A percentile compares a stretch with the other conserved stretches of the same genome.
Evolutionary conservation across 2,113 vertebrate species (phyloP).

Genomic region (Tricholaema leucomelas): DNA sequence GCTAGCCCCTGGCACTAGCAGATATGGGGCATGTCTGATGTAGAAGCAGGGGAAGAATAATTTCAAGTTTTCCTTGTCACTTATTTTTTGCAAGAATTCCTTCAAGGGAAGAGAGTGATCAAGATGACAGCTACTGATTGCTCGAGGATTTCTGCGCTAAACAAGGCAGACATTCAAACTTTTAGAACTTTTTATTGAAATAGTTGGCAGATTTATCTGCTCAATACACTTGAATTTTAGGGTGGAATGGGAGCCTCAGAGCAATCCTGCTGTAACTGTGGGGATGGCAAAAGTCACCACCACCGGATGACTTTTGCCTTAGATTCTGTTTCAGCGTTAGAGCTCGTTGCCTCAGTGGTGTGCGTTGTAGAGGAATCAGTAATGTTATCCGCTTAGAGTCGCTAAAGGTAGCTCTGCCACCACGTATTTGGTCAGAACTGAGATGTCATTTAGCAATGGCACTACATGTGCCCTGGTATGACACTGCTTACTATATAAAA

Average conservation of each 20-base stretch:
- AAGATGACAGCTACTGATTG: neutral
- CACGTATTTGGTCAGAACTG: neutral
- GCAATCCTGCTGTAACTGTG: neutral
- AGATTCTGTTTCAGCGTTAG: neutral
- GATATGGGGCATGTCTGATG: neutral
- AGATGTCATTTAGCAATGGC: neutral
- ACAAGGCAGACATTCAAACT: neutral
- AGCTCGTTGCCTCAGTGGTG: accelerated
- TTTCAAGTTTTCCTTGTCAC: neutral
- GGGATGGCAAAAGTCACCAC: neutral
- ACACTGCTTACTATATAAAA: neutral
- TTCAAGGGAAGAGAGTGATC: neutral
- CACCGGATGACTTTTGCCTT: neutral
- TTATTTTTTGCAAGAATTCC: neutral
- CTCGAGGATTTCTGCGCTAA: neutral
- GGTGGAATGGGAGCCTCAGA: neutral
- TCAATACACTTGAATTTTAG: neutral
- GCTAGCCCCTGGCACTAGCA: neutral
- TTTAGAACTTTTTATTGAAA: neutral
- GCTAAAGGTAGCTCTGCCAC: neutral
- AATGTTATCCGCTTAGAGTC: neutral
- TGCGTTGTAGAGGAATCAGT: neutral
- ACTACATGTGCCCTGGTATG: neutral
- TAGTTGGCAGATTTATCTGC: neutral
- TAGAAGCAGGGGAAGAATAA: neutral